These are phyloP conservation scores for Alloscopus bannaensis DNA, from an alignment of 2,888 invertebrate species.

Conservation along the genomic window DNA sequence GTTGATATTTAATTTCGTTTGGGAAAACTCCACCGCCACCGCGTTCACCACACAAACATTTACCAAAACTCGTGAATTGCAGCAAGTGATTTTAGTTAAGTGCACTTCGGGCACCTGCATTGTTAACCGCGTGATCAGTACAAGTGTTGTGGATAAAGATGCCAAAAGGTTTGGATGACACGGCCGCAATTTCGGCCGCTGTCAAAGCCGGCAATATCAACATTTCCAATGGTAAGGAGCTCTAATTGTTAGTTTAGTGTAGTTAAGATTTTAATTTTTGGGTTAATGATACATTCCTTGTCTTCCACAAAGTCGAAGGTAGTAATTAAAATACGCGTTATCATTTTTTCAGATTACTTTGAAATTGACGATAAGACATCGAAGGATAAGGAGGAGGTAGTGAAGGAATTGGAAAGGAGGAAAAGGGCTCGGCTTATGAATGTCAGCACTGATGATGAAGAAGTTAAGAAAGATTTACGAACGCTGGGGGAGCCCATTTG, in stretches of 20 bases:
- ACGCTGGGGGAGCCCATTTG: constrained; percentile 97
- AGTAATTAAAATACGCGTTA: not conserved
- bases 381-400: constrained; percentile 90
- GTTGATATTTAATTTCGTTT: too few relatives aligned
- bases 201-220: constrained; percentile 81
- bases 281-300: not conserved
- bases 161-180: constrained; percentile 65
- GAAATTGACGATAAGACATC: constrained; percentile 91
- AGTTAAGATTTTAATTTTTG: not conserved
- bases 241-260: constrained; percentile 4
- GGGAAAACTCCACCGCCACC: too few relatives aligned
- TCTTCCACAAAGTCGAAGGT: too few relatives aligned
- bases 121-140: too few relatives aligned
- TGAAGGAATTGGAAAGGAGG: constrained; percentile 97
- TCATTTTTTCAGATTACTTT: constrained; percentile 82
- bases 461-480: constrained; percentile 93
- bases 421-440: constrained; percentile 95
- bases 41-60: too few relatives aligned
- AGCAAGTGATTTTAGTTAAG: not conserved
- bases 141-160: constrained; percentile 14
- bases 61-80: not conserved
- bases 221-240: constrained; percentile 80
- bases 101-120: not conserved
- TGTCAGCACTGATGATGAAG: constrained; percentile 98
- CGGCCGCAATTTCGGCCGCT: constrained; percentile 77